A percentile compares a stretch with the other conserved stretches of the same genome.
Evolutionary conservation across 2,888 invertebrate species (phyloP).

Genomic region (Metalampra italica): DNA sequence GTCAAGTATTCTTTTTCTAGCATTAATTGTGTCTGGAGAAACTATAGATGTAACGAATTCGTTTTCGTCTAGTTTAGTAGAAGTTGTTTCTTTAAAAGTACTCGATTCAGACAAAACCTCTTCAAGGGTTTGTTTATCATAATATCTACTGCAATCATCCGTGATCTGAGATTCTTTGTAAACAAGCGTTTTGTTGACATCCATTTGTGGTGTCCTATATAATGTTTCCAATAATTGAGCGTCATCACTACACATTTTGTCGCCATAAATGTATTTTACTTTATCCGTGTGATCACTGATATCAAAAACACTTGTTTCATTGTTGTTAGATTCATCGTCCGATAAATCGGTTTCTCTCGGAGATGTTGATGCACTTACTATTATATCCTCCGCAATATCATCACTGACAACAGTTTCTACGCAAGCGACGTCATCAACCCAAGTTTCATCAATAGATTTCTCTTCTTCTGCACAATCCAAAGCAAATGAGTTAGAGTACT

Average conservation of each 20-base stretch:
- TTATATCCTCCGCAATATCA: conserved; percentile 57
- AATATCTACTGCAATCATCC: conserved; percentile 24
- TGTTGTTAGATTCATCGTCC: conserved; percentile 26
- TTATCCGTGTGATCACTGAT: conserved; percentile 16
- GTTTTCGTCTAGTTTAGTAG: conserved; percentile 19
- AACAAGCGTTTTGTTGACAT: conserved; percentile 53
- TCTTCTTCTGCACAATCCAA: conserved; percentile 33
- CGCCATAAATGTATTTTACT: conserved; percentile 51
- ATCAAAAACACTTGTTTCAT: conserved; percentile 24
- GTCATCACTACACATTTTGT: conserved; percentile 48
- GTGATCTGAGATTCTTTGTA: conserved; percentile 22
- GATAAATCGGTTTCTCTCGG: conserved; percentile 32
- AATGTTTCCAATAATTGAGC: conserved; percentile 54
- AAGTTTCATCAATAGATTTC: conserved; percentile 44
- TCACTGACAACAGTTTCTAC: conserved; percentile 69
- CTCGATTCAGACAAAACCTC: conserved; percentile 41
- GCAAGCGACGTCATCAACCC: conserved; percentile 69
- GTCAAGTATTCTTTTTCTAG: conserved; percentile 22
- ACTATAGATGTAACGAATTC: conserved; percentile 8
- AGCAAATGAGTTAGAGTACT: conserved; percentile 29
- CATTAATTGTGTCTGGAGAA: conserved; percentile 15
- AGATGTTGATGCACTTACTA: conserved; percentile 40
- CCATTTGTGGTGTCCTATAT: conserved; percentile 58
- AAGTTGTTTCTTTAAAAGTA: conserved; percentile 17
- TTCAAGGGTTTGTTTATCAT: conserved; percentile 41